Base-by-base conservation (phyloP, 2,888 invertebrate species). In the Miltochrista miniata region DNA sequence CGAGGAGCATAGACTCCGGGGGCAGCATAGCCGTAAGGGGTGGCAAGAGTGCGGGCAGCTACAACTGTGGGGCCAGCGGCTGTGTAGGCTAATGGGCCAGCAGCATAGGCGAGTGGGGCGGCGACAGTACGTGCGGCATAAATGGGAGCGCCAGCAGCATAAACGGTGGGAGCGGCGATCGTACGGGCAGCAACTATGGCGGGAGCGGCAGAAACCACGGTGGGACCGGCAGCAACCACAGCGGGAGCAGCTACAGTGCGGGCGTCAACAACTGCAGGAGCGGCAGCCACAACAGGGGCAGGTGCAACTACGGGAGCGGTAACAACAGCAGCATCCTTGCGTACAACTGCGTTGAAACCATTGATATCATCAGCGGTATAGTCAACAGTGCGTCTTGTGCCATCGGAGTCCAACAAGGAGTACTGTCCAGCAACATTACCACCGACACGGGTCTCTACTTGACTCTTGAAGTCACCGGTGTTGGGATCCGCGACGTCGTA, bases 401-500 rank as follows among this genome's bases (percentile, higher is more conserved):
- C 93, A 64, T 93, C 93, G 39, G 93, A 69, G 48, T 93, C 93
- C 10, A 87, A 76, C 12, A 93, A 85, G 29, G 93, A 93, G 85
- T 93, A 93, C 72, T 92, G 92, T 55, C 93, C 93, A 58, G 83
- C 78, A 41, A 93, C 93, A 49, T 79, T 74, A 63, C 93, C 93
- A 35, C 93, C 93, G 41, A 83, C 81, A 65, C 93, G 90, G 48
- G 88, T 87, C 81, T 93, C 93, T 11, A 83, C 81, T 73, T 93
- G 93, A 79, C 90, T 92, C 78, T 93, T 93, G 79, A 71, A 89
- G 83, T 93, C 93, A 11, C 93, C 93, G 51, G 93, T 93, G 77
- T 88, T 74, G 63, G 90, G 88, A 73, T 93, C 93, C 30, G 93
- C 92, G 31, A 93, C 92, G 60, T 92, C 92, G 77, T 93, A 93